These are phyloP conservation scores for Zygaena filipendulae DNA, from an alignment of 2,888 invertebrate species.

Conservation along the genomic window DNA sequence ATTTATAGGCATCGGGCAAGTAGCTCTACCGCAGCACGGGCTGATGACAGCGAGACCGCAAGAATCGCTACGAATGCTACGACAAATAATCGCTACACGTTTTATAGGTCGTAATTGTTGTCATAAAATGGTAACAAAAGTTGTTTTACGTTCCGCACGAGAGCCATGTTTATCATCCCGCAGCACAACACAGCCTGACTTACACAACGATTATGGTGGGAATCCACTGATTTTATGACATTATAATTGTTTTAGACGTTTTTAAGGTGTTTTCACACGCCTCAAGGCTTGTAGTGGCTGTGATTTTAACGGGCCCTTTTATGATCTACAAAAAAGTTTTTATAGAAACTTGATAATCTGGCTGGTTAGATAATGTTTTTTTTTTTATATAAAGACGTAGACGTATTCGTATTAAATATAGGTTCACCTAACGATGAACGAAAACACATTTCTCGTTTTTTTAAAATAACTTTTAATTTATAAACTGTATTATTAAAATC, in stretches of 20 bases:
- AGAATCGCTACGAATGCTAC: slow-evolving; percentile 56
- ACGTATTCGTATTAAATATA: no score
- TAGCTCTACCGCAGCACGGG: slow-evolving; percentile 31
- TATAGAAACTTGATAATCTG: no score
- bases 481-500: no score
- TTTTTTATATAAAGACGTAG: no score
- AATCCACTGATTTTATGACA: slow-evolving; percentile 43
- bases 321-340: no score
- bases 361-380: no score
- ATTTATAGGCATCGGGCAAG: slow-evolving; percentile 17
- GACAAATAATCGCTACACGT: slow-evolving; percentile 61
- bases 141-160: slow-evolving; percentile 63
- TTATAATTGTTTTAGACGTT: slow-evolving; percentile 49
- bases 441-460: no score
- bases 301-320: slow-evolving; percentile 22
- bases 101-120: slow-evolving; percentile 68
- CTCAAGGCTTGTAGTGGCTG: slow-evolving; percentile 28
- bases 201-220: slow-evolving; percentile 51
- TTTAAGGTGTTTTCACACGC: slow-evolving; percentile 30
- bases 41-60: slow-evolving; percentile 58
- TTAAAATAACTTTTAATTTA: no score
- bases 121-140: slow-evolving; percentile 67
- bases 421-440: no score
- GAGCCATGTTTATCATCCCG: slow-evolving; percentile 57
- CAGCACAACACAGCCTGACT: slow-evolving; percentile 46